Conservation (phyloP, 2,888 invertebrate genomes). For the Artemia sinica region DNA sequence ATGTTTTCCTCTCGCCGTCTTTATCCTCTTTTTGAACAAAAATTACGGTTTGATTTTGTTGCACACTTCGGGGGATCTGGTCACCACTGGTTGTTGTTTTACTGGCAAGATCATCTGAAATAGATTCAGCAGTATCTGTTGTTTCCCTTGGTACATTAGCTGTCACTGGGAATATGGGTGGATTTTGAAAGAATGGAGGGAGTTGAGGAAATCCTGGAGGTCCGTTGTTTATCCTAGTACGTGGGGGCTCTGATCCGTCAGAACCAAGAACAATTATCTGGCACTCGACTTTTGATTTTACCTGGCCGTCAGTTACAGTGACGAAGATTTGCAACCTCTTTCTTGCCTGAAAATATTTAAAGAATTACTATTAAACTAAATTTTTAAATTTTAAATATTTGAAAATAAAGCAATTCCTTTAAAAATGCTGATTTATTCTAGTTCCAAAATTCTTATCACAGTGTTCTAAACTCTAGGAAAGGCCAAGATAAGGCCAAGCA, state of each 20-base stretch:
- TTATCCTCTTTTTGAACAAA: neutral
- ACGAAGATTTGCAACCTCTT: neutral
- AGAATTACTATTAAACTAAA: neutral
- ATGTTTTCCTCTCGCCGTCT: neutral
- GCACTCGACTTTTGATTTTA: neutral
- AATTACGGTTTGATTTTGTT: neutral
- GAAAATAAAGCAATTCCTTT: too few species aligned
- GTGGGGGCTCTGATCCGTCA: neutral
- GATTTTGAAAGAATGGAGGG: neutral
- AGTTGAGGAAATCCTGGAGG: neutral
- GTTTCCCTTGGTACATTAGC: neutral
- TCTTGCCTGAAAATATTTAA: neutral
- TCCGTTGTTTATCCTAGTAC: neutral
- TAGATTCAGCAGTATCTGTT: neutral
- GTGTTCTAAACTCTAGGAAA: too few species aligned
- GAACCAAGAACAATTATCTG: slow-evolving; percentile 2
- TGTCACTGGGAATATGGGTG: neutral
- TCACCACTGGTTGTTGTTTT: neutral
- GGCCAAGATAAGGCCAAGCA: too few species aligned
- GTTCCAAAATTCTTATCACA: too few species aligned
- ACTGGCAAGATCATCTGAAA: neutral
- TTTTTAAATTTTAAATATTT: neutral
- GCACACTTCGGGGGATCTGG: neutral
- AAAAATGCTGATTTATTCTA: too few species aligned
- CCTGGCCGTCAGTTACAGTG: neutral